These are phyloP conservation scores for Pseudopodoces humilis DNA, from an alignment of 2,113 vertebrate genomes.

Conservation along the genomic window DNA sequence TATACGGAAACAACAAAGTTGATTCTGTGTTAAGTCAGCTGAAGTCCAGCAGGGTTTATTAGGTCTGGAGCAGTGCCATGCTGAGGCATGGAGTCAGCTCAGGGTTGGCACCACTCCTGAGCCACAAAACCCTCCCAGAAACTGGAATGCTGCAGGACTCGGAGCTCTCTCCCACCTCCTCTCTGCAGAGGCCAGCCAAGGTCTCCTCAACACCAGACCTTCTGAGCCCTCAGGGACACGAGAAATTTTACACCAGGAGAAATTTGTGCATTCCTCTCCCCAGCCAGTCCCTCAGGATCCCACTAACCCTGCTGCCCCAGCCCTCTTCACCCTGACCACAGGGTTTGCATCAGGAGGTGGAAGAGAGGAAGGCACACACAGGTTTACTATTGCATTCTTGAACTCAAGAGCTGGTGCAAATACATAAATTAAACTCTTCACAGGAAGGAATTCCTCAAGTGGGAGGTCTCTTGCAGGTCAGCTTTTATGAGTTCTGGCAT, in stretches of 20 bases:
- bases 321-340: background rate
- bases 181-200: background rate
- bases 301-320: rapidly evolving
- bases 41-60: background rate
- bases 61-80: background rate
- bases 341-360: background rate
- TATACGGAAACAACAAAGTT: background rate
- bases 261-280: background rate
- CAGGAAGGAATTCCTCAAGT: background rate
- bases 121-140: background rate
- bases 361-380: background rate
- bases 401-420: background rate
- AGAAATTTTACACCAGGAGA: background rate
- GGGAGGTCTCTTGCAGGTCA: background rate
- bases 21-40: background rate
- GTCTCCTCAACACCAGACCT: background rate
- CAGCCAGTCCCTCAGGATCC: background rate
- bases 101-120: background rate
- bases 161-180: background rate
- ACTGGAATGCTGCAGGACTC: background rate
- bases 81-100: background rate
- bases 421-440: background rate
- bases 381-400: background rate
- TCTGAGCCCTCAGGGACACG: background rate
- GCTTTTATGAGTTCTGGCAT: background rate